Evolutionary conservation across 2,113 vertebrate species (phyloP).

Genomic region (Meles meles): DNA sequence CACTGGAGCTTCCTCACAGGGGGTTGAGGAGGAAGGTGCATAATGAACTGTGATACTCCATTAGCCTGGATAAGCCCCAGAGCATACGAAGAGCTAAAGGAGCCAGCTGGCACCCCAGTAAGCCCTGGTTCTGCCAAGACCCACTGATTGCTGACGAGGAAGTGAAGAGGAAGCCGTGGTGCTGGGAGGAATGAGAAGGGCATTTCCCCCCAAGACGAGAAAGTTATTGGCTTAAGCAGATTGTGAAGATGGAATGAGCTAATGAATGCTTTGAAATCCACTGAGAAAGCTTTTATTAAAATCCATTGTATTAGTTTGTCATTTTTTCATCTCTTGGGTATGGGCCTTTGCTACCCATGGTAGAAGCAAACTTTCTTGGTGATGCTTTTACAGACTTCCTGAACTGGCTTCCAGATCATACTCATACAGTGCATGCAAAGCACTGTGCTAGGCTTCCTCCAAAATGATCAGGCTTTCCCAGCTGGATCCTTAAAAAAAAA

Average conservation of each 20-base stretch:
- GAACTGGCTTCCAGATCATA: not conserved
- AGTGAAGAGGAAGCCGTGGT: constrained; percentile 52
- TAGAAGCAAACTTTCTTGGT: not conserved
- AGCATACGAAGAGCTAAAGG: constrained; percentile 57
- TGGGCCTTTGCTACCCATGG: not conserved
- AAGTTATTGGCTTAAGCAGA: constrained; percentile 45
- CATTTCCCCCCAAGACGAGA: constrained; percentile 11
- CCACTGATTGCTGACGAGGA: constrained; percentile 65
- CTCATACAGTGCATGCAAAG: not conserved
- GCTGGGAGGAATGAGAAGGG: not conserved
- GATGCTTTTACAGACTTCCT: not conserved
- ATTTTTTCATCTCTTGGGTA: constrained; percentile 1
- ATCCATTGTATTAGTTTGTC: constrained; percentile 21
- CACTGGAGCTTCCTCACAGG: constrained; percentile 26
- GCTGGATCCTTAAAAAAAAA: constrained; percentile 16
- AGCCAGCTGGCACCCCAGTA: constrained; percentile 74
- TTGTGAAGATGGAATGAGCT: not conserved
- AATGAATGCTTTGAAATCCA: constrained; percentile 37
- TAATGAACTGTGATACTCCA: constrained; percentile 73
- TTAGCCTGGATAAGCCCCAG: constrained; percentile 69
- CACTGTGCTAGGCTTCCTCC: not conserved
- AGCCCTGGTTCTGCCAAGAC: constrained; percentile 68
- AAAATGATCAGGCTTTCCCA: constrained; percentile 9
- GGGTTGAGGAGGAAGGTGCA: constrained; percentile 60
- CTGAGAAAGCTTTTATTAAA: constrained; percentile 31